Evolutionary conservation across 2,113 vertebrate genomes (phyloP), one percentile per base, ranked within the genome.

Genomic region (Ancistrus triradiatus): DNA sequence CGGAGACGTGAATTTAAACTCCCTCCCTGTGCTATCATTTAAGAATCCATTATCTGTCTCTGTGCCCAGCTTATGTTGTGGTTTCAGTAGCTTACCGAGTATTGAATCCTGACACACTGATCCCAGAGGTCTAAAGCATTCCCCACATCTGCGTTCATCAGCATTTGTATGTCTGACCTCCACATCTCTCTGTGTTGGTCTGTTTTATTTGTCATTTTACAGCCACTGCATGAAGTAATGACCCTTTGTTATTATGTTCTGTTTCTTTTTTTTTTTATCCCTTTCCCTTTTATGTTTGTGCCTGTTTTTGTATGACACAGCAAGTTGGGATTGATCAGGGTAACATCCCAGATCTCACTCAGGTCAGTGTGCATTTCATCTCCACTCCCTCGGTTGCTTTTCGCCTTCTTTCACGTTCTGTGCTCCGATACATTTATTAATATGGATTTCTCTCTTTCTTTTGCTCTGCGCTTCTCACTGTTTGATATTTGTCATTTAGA

Each of bases 301-400:
- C 77, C 76, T 77, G 13, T 76, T 74, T 74, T 73, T 84, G 82
- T 89, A 78, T 84, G 86, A 93, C 80, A 86, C 87, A 98, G 95
- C 90, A 95, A 94, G 91, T 95, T 90, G 94, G 95, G 89, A 92
- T 98, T 87, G 91, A 95, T 90, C 91, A 91, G 85, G 91, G 90
- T 81, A 86, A 94, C 86, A 96, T 98, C 90, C 94, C 94, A 75
- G 87, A 94, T 90, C 88, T 98, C 84, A 92, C 90, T 86, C 92
- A 96, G 94, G 93, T 98, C 87, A 96, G 94, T 97, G 83, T 89
- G 74, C 81, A 74, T 85, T 72, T 84, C 80, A 79, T 84, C 75
- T 80, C 73, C 72, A n/a, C n/a, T n/a, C n/a, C n/a, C n/a, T n/a
- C n/a, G n/a, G n/a, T n/a, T n/a, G n/a, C n/a, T n/a, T n/a, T n/a